Percentiles rank a stretch among this genome's conserved stretches.
Conservation (phyloP, 2,797 vertebrate genomes). For the Acanthurus leucopareius region DNA sequence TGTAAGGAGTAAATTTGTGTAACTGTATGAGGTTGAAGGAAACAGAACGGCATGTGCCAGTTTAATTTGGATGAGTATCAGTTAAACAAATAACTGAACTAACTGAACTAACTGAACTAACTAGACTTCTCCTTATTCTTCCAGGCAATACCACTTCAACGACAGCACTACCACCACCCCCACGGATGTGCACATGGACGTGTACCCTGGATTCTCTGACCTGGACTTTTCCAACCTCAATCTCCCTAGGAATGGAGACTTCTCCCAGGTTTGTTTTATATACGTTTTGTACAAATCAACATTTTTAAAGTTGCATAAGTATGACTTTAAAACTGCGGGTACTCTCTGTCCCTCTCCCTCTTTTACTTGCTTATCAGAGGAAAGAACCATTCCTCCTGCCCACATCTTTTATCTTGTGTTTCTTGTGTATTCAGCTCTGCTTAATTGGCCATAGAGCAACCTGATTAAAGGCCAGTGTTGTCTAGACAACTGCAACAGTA, state of each 20-base stretch:
- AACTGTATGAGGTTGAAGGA: background rate
- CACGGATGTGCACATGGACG: constrained; percentile 83
- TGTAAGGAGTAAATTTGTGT: background rate
- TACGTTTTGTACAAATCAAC: background rate
- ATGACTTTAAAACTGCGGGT: background rate
- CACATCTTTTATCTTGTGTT: constrained; percentile 58
- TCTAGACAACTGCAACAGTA: constrained; percentile 66
- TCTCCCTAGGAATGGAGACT: constrained; percentile 86
- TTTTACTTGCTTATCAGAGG: constrained; percentile 17
- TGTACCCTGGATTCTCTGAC: constrained; percentile 82
- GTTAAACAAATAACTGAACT: constrained; percentile 11
- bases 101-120: background rate
- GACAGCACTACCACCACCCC: constrained; percentile 76
- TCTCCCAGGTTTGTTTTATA: constrained; percentile 87
- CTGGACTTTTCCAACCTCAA: constrained; percentile 83
- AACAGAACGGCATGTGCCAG: background rate
- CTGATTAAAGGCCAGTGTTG: constrained; percentile 70
- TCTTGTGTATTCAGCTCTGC: constrained; percentile 44
- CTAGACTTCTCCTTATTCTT: constrained; percentile 21
- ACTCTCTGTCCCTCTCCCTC: background rate
- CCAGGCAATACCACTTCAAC: constrained; percentile 85
- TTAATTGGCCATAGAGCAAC: constrained; percentile 50
- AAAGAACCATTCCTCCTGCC: background rate
- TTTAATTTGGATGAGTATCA: background rate
- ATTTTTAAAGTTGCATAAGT: background rate